Evolutionary conservation across 2,888 invertebrate species (phyloP).

Genomic region (Himalopsyche tibetana): DNA sequence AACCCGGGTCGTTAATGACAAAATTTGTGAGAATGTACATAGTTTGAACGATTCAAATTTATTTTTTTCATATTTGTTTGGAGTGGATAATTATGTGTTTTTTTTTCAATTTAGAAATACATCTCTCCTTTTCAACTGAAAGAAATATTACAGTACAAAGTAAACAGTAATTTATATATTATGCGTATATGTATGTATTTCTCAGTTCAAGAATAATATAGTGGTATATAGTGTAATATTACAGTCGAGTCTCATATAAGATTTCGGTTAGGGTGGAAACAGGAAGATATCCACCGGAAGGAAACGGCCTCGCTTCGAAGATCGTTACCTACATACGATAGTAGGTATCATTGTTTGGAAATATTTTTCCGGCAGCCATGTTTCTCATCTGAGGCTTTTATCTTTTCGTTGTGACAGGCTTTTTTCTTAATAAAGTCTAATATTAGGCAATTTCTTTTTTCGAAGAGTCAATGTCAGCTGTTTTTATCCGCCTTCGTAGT

Average conservation of each 20-base stretch:
- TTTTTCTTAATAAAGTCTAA: conserved; percentile 31
- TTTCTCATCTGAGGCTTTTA: conserved; percentile 27
- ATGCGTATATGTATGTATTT: too few relatives aligned
- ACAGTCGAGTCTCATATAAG: conserved; percentile 17
- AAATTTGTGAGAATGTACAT: too few relatives aligned
- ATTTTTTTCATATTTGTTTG: too few relatives aligned
- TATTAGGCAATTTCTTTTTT: conserved; percentile 10
- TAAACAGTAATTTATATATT: too few relatives aligned
- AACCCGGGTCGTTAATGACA: too few relatives aligned
- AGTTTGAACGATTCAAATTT: too few relatives aligned
- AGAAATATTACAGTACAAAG: too few relatives aligned
- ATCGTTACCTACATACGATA: not conserved
- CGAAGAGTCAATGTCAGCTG: conserved; percentile 19
- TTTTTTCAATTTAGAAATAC: too few relatives aligned
- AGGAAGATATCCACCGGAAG: conserved; percentile 43
- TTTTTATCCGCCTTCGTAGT: not conserved
- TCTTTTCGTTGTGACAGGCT: conserved; percentile 24
- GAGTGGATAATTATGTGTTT: too few relatives aligned
- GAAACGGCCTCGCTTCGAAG: conserved; percentile 40
- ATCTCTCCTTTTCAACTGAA: too few relatives aligned
- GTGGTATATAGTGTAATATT: conserved; percentile 3
- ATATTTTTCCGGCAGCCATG: conserved; percentile 40
- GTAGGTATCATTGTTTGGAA: conserved; percentile 36
- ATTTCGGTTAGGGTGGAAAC: conserved; percentile 35
- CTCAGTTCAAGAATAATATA: too few relatives aligned